Evolutionary conservation across 1,140 invertebrate genomes (phyloP).

Genomic region (Ceratitis capitata): DNA sequence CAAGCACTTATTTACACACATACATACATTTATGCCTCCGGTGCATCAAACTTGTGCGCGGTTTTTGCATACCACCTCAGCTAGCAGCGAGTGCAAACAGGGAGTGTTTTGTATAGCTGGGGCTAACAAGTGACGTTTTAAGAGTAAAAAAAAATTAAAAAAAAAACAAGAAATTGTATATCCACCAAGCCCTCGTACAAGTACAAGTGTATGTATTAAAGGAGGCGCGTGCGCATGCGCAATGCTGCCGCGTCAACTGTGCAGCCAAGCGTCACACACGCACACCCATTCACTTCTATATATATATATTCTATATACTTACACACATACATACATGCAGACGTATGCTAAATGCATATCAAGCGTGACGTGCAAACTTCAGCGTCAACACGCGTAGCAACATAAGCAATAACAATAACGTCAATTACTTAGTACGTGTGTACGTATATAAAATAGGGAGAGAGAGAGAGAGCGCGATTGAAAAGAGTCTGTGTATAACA

Average conservation of each 20-base stretch:
- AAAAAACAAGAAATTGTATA: not conserved
- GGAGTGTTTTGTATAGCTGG: not conserved
- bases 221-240: constrained; percentile 19
- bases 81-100: not conserved
- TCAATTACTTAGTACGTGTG: not conserved
- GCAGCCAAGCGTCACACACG: not conserved
- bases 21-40: too few species aligned
- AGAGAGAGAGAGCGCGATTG: not conserved
- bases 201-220: not conserved
- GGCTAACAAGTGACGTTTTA: not conserved
- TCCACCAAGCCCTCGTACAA: not conserved
- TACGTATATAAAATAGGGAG: too few species aligned
- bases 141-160: not conserved
- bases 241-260: constrained; percentile 4
- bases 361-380: constrained; percentile 14
- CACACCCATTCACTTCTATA: not conserved
- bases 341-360: not conserved
- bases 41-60: too few species aligned
- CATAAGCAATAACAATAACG: not conserved
- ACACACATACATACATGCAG: too few species aligned
- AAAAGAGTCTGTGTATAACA: too few species aligned
- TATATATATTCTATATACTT: not conserved
- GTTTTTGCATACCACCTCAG: not conserved
- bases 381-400: not conserved
- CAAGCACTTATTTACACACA: not conserved